phyloP scores from a whole-genome alignment of 2,888 invertebrate genomes.

The Oxyteleia sp. region DNA sequence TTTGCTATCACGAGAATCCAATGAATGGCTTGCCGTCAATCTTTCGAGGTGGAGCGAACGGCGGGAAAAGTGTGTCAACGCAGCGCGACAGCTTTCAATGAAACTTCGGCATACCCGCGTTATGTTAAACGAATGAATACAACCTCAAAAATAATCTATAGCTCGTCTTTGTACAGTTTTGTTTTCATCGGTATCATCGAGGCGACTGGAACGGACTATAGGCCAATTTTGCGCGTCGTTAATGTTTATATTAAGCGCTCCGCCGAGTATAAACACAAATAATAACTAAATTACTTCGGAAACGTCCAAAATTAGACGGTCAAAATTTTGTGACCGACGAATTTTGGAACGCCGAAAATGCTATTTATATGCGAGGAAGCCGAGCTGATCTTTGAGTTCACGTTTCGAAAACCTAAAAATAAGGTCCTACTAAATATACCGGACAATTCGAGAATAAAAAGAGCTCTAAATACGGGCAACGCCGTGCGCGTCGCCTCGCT shows the following conservation, averaged over 20 bases:
- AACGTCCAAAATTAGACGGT: constrained; percentile 1
- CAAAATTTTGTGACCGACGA: background rate
- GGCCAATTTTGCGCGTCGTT: background rate
- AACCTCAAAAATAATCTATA: background rate
- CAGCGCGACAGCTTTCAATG: background rate
- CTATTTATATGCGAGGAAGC: constrained; percentile 7
- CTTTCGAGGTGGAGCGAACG: constrained; percentile 6
- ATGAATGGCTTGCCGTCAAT: background rate
- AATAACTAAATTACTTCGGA: constrained; percentile 3
- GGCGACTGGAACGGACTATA: background rate
- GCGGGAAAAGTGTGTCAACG: background rate
- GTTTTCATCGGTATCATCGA: background rate
- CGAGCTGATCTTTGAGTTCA: constrained; percentile 7
- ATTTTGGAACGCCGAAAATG: constrained; percentile 1
- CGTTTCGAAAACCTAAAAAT: constrained; percentile 29
- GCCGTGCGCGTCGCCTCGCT: background rate
- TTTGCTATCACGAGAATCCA: background rate
- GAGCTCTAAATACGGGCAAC: background rate
- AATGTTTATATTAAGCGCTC: constrained; percentile 4
- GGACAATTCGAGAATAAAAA: background rate
- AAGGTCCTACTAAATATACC: constrained; percentile 1
- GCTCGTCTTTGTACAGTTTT: background rate
- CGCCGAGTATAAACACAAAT: background rate
- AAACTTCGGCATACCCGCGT: background rate
- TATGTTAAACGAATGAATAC: background rate